Evolutionary conservation across 2,797 vertebrate genomes (phyloP).

Genomic region (Eulemur rubriventer): DNA sequence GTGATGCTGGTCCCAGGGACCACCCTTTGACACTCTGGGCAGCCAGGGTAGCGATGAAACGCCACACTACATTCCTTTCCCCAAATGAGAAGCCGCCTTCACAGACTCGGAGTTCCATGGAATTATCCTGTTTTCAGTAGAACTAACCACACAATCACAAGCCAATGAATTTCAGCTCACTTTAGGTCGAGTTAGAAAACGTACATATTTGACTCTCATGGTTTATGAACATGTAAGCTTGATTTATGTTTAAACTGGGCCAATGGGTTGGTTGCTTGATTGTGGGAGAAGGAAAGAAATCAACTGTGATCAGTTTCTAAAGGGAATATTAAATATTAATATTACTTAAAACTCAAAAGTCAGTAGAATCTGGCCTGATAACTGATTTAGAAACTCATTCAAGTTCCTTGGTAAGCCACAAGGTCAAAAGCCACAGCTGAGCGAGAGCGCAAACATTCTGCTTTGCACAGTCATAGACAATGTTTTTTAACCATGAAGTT

Average conservation of each 20-base stretch:
- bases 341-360: not conserved
- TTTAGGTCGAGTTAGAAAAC: not conserved
- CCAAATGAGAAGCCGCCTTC: not conserved
- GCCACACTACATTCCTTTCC: not conserved
- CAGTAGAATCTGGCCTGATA: not conserved
- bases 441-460: not conserved
- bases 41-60: not conserved
- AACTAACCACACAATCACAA: not conserved
- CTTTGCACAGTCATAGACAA: not conserved
- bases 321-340: not conserved
- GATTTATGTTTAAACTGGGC: not conserved
- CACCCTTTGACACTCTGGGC: not conserved
- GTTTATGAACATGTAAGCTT: conserved; percentile 1
- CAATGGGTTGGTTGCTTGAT: not conserved
- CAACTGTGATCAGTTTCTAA: not conserved
- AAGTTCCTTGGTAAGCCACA: not conserved
- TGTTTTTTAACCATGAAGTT: not conserved
- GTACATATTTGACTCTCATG: not conserved
- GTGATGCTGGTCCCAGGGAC: not conserved
- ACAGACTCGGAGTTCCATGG: rapidly evolving
- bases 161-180: not conserved
- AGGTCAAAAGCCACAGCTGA: not conserved
- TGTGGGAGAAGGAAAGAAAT: not conserved
- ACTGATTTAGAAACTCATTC: not conserved
- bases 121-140: not conserved